A percentile compares a stretch with the other conserved stretches of the same genome.
These are phyloP conservation scores for Germaria angustata DNA, from an alignment of 2,888 invertebrate species.

Conservation along the genomic window DNA sequence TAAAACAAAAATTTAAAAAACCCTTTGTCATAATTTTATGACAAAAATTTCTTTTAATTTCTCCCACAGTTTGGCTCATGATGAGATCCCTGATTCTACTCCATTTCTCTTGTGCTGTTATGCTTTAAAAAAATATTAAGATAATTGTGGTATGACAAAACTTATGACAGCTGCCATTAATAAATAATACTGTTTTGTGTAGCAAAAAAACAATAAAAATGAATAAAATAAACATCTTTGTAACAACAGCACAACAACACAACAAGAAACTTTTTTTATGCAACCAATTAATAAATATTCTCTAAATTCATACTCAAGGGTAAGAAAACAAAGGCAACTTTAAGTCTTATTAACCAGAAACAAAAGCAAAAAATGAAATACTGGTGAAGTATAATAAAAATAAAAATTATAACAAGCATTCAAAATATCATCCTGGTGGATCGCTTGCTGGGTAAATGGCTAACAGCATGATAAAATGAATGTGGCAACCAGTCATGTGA, in stretches of 20 bases:
- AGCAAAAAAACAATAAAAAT: not conserved
- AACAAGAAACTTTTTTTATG: slow-evolving; percentile 7
- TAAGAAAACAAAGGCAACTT: slow-evolving; percentile 11
- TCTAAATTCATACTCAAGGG: not conserved
- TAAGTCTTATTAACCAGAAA: slow-evolving; percentile 14
- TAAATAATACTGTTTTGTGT: slow-evolving; percentile 31
- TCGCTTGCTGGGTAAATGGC: slow-evolving; percentile 6
- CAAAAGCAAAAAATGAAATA: slow-evolving; percentile 4
- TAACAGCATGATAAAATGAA: not conserved
- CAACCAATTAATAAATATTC: slow-evolving; percentile 54
- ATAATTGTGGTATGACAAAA: slow-evolving; percentile 58
- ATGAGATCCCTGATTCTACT: not conserved
- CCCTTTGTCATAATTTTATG: slow-evolving; percentile 29
- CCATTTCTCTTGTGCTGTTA: not conserved
- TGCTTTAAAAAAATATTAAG: not conserved
- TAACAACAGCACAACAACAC: slow-evolving; percentile 14
- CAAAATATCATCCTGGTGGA: slow-evolving; percentile 15
- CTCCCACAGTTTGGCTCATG: slow-evolving; percentile 43
- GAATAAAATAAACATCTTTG: not conserved
- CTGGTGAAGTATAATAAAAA: not conserved
- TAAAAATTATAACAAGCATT: slow-evolving; percentile 43
- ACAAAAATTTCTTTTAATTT: slow-evolving; percentile 39
- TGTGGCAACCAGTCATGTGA: slow-evolving; percentile 29
- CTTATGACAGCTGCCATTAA: slow-evolving; percentile 59
- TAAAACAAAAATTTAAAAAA: not conserved